Evolutionary conservation across 2,797 vertebrate species (phyloP).

Genomic region (Argya squamiceps): DNA sequence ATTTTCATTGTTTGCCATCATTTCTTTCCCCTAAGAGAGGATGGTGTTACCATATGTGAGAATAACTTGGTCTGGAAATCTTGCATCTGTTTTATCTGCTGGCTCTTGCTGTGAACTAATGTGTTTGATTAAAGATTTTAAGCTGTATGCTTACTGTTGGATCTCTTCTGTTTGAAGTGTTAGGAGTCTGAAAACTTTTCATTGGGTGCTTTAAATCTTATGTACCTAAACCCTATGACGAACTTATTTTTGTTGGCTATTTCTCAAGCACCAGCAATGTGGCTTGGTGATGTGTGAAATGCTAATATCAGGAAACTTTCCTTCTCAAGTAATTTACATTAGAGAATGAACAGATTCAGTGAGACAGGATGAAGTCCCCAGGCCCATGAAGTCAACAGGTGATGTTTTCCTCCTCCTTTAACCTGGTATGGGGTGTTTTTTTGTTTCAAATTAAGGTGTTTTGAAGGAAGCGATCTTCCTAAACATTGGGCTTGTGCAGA

Average conservation of each 20-base stretch:
- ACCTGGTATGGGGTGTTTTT: background rate
- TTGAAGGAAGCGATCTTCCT: background rate
- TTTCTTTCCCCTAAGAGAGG: conserved; percentile 36
- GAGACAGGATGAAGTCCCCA: background rate
- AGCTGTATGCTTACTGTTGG: conserved; percentile 9
- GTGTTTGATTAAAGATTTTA: conserved; percentile 57
- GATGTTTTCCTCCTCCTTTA: background rate
- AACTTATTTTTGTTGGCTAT: conserved; percentile 51
- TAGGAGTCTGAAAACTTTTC: background rate
- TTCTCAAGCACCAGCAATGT: conserved; percentile 5
- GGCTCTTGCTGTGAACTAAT: conserved; percentile 34
- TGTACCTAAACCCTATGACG: conserved; percentile 1
- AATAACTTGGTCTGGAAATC: background rate
- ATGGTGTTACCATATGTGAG: conserved; percentile 45
- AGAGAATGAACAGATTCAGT: background rate
- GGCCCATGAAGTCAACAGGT: background rate
- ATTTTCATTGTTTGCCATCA: conserved; percentile 49
- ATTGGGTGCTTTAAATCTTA: background rate
- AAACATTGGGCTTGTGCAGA: background rate
- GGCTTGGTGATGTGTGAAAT: conserved; percentile 7
- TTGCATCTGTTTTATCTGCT: conserved; percentile 55
- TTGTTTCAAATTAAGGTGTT: background rate
- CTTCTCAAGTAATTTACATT: conserved; percentile 19
- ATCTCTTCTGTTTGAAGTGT: conserved; percentile 33
- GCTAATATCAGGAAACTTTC: conserved; percentile 56